These are phyloP conservation scores for Syngnathus typhle DNA, from an alignment of 2,113 vertebrate genomes.

Conservation along the genomic window DNA sequence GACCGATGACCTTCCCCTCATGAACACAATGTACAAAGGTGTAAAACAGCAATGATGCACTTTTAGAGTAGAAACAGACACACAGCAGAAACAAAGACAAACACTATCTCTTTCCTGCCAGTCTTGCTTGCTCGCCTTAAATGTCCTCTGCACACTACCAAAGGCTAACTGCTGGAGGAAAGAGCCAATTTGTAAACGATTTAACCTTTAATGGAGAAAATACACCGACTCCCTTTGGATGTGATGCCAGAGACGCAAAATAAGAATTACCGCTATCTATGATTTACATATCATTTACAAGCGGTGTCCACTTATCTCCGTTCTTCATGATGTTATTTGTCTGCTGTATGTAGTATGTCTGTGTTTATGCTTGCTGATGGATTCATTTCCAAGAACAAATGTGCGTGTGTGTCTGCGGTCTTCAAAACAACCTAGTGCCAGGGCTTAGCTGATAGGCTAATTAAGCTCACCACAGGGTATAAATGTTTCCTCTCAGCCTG, in stretches of 20 bases:
- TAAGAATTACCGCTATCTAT: slow-evolving; percentile 33
- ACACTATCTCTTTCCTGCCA: slow-evolving; percentile 18
- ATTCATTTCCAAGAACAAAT: slow-evolving; percentile 36
- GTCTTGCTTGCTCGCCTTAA: slow-evolving; percentile 34
- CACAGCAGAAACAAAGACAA: slow-evolving; percentile 13
- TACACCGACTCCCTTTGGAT: slow-evolving; percentile 45
- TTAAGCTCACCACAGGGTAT: slow-evolving; percentile 73
- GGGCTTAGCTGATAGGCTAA: slow-evolving; percentile 72
- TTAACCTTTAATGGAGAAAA: slow-evolving; percentile 63
- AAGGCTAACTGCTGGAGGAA: slow-evolving; percentile 51
- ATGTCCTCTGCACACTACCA: slow-evolving; percentile 45
- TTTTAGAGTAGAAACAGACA: not conserved
- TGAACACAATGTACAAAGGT: slow-evolving; percentile 14
- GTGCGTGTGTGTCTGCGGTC: slow-evolving; percentile 39
- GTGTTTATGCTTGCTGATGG: slow-evolving; percentile 28
- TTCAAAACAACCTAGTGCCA: slow-evolving; percentile 68
- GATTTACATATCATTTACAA: slow-evolving; percentile 54
- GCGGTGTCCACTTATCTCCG: slow-evolving; percentile 49
- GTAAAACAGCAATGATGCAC: slow-evolving; percentile 8
- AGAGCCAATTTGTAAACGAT: slow-evolving; percentile 60
- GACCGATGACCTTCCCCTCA: slow-evolving; percentile 31
- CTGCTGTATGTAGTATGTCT: slow-evolving; percentile 14
- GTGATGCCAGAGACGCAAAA: slow-evolving; percentile 37
- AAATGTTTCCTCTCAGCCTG: slow-evolving; percentile 69
- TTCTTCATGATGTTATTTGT: slow-evolving; percentile 40